phyloP scores from a whole-genome alignment of 2,888 invertebrate species.

The Phlogophora meticulosa region DNA sequence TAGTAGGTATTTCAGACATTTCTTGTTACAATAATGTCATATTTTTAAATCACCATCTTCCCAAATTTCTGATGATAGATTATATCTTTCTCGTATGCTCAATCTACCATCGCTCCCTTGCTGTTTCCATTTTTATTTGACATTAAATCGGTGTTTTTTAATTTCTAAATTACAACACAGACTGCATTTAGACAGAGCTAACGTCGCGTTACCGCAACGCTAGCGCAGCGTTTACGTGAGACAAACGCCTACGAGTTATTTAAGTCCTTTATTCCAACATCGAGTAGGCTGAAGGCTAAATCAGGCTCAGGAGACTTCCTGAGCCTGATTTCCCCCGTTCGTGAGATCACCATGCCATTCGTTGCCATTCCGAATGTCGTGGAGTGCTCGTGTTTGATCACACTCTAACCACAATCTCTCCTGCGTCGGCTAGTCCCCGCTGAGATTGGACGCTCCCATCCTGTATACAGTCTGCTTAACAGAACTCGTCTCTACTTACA shows the following conservation, averaged over 20 bases:
- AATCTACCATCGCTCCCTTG: conserved; percentile 1
- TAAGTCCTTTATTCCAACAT: conserved; percentile 5
- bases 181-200: not conserved
- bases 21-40: not conserved
- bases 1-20: not conserved
- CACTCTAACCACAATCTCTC: too few species aligned
- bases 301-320: not conserved
- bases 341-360: too few species aligned
- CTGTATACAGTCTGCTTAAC: not conserved
- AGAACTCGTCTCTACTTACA: not conserved
- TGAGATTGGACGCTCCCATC: too few species aligned
- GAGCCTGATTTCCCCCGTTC: too few species aligned
- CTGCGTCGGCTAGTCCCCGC: too few species aligned
- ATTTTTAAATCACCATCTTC: not conserved
- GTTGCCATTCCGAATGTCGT: too few species aligned
- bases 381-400: too few species aligned
- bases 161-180: conserved; percentile 6
- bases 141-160: not conserved
- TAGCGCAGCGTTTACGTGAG: not conserved
- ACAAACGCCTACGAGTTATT: too few species aligned
- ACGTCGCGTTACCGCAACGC: not conserved
- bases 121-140: not conserved
- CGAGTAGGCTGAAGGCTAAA: not conserved
- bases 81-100: conserved; percentile 1
- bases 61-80: not conserved